Evolutionary conservation across 2,113 vertebrate species (phyloP).

Genomic region (Mormoops blainvillei): DNA sequence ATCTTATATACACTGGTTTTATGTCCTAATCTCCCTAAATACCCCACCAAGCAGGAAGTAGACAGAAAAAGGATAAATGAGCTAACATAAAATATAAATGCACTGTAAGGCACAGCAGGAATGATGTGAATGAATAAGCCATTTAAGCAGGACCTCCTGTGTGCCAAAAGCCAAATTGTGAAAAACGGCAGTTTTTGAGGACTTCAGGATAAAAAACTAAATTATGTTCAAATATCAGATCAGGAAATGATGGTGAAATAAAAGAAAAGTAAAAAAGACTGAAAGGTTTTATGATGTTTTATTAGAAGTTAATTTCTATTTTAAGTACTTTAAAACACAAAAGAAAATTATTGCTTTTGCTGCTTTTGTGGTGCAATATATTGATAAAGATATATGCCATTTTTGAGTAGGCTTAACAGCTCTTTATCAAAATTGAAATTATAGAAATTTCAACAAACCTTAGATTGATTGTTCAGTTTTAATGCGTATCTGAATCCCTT

Average conservation of each 20-base stretch:
- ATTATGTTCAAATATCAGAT: neutral
- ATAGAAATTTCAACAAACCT: neutral
- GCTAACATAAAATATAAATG: conserved; percentile 46
- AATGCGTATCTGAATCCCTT: neutral
- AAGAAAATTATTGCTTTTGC: neutral
- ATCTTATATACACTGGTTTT: neutral
- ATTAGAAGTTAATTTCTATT: neutral
- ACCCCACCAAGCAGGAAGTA: conserved; percentile 25
- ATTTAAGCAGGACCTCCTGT: conserved; percentile 16
- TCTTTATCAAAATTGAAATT: neutral
- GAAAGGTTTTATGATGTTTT: neutral
- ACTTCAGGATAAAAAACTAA: conserved; percentile 39
- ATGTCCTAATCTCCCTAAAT: neutral
- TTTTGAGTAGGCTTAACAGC: neutral
- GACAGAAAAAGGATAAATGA: conserved; percentile 25
- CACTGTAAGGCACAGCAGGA: neutral
- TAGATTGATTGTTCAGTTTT: neutral
- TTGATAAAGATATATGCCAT: neutral
- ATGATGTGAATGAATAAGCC: conserved; percentile 25
- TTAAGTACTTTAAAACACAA: neutral
- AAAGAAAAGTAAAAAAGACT: neutral
- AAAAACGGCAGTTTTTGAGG: conserved; percentile 26
- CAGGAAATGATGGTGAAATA: neutral
- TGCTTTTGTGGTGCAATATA: neutral
- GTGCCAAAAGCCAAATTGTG: neutral